phyloP scores from a whole-genome alignment of 2,888 invertebrate genomes.

The Copidosoma aretas region DNA sequence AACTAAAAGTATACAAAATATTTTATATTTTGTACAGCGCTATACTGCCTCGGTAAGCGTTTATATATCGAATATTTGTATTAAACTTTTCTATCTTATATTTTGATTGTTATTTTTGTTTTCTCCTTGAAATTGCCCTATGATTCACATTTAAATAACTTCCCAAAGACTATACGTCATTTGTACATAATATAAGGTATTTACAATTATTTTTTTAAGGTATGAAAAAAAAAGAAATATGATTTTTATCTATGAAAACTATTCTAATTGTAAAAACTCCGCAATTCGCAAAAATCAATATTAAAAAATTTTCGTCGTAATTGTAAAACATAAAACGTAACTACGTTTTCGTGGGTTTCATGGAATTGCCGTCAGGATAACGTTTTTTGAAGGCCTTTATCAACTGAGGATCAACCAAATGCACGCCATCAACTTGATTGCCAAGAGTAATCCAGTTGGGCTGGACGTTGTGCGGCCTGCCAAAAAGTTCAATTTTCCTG shows the following conservation, averaged over 20 bases:
- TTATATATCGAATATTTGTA: slow-evolving; percentile 38
- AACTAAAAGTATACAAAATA: slow-evolving; percentile 35
- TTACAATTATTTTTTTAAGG: too few species aligned
- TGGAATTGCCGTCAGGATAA: slow-evolving; percentile 88
- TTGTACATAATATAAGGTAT: too few species aligned
- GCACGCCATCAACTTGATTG: slow-evolving; percentile 95
- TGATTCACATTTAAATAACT: background rate
- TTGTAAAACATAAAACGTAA: slow-evolving; percentile 14
- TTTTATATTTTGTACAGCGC: slow-evolving; percentile 41
- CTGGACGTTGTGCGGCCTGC: slow-evolving; percentile 95
- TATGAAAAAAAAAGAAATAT: background rate
- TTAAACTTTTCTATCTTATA: slow-evolving; percentile 38
- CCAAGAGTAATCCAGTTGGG: slow-evolving; percentile 98
- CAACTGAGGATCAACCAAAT: slow-evolving; percentile 89
- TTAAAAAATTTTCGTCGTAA: slow-evolving; percentile 1
- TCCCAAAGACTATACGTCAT: background rate
- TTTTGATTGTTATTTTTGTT: slow-evolving; percentile 4
- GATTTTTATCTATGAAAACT: too few species aligned
- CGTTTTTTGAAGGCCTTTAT: slow-evolving; percentile 87
- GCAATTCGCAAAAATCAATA: slow-evolving; percentile 7
- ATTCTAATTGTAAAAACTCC: slow-evolving; percentile 7
- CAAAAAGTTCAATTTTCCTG: slow-evolving; percentile 95
- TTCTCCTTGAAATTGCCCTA: slow-evolving; percentile 8
- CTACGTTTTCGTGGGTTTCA: slow-evolving; percentile 62
- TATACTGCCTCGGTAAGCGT: slow-evolving; percentile 30